Conservation (phyloP, 2,797 vertebrate species). For the Thaleichthys pacificus region DNA sequence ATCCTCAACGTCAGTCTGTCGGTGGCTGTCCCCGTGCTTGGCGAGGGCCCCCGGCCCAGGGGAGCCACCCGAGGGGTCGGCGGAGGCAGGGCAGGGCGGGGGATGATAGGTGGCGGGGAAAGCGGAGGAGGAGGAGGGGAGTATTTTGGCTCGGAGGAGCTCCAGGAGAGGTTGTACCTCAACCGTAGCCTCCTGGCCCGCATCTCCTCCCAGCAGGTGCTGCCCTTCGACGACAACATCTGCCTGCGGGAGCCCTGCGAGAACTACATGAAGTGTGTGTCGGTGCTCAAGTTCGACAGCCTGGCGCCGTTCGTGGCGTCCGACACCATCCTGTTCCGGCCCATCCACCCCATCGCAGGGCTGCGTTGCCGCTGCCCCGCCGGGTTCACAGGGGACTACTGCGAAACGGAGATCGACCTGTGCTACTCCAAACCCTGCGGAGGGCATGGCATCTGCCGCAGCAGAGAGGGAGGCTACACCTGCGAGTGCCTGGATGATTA, state of each 20-base stretch:
- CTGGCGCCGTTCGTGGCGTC: conserved; percentile 92
- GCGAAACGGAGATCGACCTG: conserved; percentile 94
- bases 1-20: conserved; percentile 96
- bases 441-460: conserved; percentile 81
- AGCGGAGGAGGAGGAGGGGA: conserved; percentile 39
- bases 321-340: conserved; percentile 91
- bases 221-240: conserved; percentile 97
- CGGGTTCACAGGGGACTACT: conserved; percentile 94
- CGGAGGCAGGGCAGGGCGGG: conserved; percentile 56
- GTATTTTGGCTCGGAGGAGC: conserved; percentile 90
- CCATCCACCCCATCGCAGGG: conserved; percentile 90
- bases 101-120: background rate
- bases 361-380: conserved; percentile 91
- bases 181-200: conserved; percentile 89
- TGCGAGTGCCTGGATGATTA: conserved; percentile 89
- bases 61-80: conserved; percentile 66
- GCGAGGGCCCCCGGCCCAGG: conserved; percentile 38
- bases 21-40: conserved; percentile 67
- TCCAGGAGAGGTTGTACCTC: conserved; percentile 92
- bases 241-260: conserved; percentile 94
- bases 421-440: conserved; percentile 95
- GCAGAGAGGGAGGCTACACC: conserved; percentile 91
- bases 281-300: conserved; percentile 93
- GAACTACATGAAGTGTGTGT: conserved; percentile 98
- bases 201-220: conserved; percentile 88